Evolutionary conservation across 2,113 vertebrate genomes (phyloP), one percentile per base, ranked within the genome.

Genomic region (Oncorhynchus kisutch): DNA sequence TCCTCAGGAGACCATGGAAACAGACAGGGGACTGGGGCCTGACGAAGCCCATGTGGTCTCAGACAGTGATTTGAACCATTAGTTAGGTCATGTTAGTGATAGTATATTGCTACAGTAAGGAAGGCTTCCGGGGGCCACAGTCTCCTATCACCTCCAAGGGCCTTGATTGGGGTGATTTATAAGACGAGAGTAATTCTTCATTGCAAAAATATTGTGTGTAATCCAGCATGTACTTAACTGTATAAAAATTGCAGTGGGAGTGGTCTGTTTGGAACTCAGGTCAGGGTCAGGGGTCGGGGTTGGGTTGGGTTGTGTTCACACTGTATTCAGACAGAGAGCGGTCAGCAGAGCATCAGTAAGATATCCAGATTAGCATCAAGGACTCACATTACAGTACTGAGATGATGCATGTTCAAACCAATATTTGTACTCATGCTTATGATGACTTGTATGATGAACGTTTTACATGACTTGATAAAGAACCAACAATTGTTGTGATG

Each of bases 391-490:
- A 68, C 29, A 68, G 6, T n/a, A n/a, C 39, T 45, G 67, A 68
- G 29, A 22, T 27, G 29, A 71, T 70, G 27, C 51, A 77, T 62
- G 34, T 71, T 59, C 1, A 70, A 29, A 8, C 45, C 60, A 67
- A 29, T 39, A 49, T 49, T 62, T 67, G 51, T 72, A 22, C 29
- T 51, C 20, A 6, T 12, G 62, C 60, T 54, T 11, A 45, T 45
- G 59, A 20, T 24, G 8, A 67, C 27, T 57, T 1, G 29, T 76
- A 3, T 45, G 39, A 45, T 45, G 0, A 11, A 45, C 13, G 2
- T 67, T 51, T 67, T 60, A 77, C 25, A 39, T 39, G 39, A 39
- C 39, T 70, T 78, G 12, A n/a, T 5, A 69, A 72, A 51, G 29
- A 76, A 67, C 5, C 25, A 29, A 67, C 25, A 68, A 34, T 39